Conservation (phyloP, 2,888 invertebrate species). For the Eudasyphora cyanicolor region DNA sequence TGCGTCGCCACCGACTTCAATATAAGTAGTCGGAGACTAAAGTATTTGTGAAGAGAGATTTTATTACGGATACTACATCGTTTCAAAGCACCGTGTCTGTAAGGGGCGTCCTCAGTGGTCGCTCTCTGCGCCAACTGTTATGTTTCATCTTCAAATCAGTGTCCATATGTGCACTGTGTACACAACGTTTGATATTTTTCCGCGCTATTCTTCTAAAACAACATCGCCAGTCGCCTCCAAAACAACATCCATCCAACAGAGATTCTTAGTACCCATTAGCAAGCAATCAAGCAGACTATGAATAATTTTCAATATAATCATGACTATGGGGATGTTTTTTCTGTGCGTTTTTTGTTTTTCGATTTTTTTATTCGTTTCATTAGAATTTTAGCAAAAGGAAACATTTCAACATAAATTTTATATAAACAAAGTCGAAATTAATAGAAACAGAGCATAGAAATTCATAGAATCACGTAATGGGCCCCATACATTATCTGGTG, state of each 20-base stretch:
- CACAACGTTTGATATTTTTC: not conserved
- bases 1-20: no score
- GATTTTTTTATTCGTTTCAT: slow-evolving; percentile 20
- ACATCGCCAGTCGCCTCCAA: not conserved
- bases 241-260: not conserved
- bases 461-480: slow-evolving; percentile 14
- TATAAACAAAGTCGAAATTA: slow-evolving; percentile 24
- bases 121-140: no score
- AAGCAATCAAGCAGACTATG: not conserved
- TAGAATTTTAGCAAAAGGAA: slow-evolving; percentile 25
- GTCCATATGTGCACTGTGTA: slow-evolving; percentile 13
- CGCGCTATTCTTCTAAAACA: slow-evolving; percentile 11
- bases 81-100: no score
- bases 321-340: not conserved
- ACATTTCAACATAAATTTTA: slow-evolving; percentile 27
- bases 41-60: no score
- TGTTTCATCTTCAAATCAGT: not conserved
- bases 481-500: not conserved
- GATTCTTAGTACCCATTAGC: slow-evolving; percentile 19
- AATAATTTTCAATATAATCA: not conserved
- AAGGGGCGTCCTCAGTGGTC: no score
- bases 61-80: no score
- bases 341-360: not conserved
- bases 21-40: no score
- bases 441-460: slow-evolving; percentile 13